A percentile compares a stretch with the other conserved stretches of the same genome.
Conservation (phyloP, 2,888 invertebrate genomes). For the Eledone cirrhosa region DNA sequence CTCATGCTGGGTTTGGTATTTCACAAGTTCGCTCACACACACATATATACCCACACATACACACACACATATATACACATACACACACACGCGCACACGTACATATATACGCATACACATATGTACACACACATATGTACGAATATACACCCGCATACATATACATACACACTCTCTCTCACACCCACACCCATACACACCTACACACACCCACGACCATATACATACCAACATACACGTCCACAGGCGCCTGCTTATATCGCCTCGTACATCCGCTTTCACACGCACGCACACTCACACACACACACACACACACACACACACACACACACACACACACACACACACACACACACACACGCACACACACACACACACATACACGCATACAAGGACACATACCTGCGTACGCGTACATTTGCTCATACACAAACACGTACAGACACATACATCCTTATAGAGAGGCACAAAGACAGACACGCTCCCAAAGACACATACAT, state of each 20-base stretch:
- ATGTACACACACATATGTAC: neutral
- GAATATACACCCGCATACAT: neutral
- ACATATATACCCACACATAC: neutral
- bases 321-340: neutral
- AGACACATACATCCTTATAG: neutral
- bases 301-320: neutral
- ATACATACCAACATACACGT: no score
- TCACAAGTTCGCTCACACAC: no score
- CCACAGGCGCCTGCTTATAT: no score
- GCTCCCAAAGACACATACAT: no score
- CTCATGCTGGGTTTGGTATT: no score
- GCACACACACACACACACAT: neutral
- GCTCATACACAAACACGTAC: neutral
- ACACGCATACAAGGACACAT: neutral
- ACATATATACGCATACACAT: neutral
- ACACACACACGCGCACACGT: neutral
- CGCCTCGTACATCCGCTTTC: no score
- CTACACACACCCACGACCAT: no score
- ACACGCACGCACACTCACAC: no score
- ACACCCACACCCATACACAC: neutral
- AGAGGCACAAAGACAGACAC: no score
- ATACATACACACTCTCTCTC: neutral
- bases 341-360: constrained; percentile 3
- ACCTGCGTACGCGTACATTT: neutral
- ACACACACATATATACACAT: neutral